Conservation (phyloP, 2,797 vertebrate species). For the Manis crassicaudata region DNA sequence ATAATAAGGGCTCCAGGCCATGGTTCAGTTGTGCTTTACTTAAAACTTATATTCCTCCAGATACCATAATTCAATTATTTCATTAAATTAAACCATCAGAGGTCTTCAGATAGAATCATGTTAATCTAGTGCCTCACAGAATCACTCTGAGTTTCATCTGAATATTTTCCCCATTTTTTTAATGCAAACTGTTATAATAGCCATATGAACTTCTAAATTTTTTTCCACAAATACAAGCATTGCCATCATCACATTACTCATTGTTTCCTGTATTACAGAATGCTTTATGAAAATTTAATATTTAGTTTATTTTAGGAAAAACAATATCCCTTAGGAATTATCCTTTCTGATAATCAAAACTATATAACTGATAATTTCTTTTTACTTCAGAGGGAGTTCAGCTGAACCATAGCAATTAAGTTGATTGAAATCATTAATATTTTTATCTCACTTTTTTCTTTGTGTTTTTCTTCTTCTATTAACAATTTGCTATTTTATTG, state of each 20-base stretch:
- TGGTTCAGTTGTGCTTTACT: background rate
- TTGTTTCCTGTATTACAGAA: background rate
- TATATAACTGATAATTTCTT: constrained; percentile 30
- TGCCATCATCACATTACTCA: background rate
- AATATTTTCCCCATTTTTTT: background rate
- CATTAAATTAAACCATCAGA: background rate
- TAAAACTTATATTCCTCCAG: background rate
- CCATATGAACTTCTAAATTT: background rate
- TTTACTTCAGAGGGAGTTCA: background rate
- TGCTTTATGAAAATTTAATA: background rate
- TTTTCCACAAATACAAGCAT: background rate
- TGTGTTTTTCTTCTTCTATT: constrained; percentile 32
- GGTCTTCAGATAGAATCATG: background rate
- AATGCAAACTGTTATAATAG: background rate
- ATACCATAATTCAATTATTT: background rate
- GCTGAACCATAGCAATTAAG: background rate
- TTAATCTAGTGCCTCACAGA: background rate
- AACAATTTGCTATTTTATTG: background rate
- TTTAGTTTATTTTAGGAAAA: constrained; percentile 28
- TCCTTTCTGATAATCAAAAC: constrained; percentile 12
- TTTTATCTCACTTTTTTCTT: background rate
- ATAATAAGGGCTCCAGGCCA: background rate
- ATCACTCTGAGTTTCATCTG: background rate
- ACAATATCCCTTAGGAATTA: background rate
- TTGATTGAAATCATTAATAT: background rate